A percentile compares a stretch with the other conserved stretches of the same genome.
phyloP scores from a whole-genome alignment of 2,797 vertebrate species.

The Decapterus maruadsi region DNA sequence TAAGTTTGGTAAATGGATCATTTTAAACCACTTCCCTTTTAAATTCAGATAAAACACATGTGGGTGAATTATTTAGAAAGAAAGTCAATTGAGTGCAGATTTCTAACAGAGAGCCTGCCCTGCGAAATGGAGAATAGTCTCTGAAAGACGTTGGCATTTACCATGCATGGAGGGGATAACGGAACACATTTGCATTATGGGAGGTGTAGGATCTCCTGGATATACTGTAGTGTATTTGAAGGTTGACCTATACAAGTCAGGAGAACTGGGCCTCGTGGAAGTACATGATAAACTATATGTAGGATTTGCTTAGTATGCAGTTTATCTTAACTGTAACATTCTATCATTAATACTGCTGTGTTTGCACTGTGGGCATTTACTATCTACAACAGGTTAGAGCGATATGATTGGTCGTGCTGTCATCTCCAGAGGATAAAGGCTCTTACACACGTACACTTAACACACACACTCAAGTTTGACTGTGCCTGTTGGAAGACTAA shows the following conservation, averaged over 20 bases:
- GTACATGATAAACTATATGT: background rate
- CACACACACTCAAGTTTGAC: background rate
- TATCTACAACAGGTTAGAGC: background rate
- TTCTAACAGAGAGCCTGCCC: background rate
- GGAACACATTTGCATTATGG: background rate
- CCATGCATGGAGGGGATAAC: background rate
- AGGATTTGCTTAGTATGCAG: background rate
- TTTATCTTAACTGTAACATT: background rate
- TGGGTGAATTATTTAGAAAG: background rate
- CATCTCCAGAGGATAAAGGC: constrained; percentile 36
- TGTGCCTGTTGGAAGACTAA: constrained; percentile 38
- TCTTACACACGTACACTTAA: background rate
- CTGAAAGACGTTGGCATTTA: background rate
- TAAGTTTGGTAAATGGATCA: background rate
- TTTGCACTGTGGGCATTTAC: constrained; percentile 8
- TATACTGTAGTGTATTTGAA: background rate
- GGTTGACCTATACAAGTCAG: background rate
- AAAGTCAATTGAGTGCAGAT: background rate
- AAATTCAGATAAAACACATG: background rate
- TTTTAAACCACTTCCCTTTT: background rate
- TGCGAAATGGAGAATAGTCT: background rate
- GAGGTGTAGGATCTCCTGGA: background rate
- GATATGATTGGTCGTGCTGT: background rate
- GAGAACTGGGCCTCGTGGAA: background rate
- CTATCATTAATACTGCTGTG: background rate